Conservation (phyloP, 1,140 invertebrate species). For the Listronotus oregonensis region DNA sequence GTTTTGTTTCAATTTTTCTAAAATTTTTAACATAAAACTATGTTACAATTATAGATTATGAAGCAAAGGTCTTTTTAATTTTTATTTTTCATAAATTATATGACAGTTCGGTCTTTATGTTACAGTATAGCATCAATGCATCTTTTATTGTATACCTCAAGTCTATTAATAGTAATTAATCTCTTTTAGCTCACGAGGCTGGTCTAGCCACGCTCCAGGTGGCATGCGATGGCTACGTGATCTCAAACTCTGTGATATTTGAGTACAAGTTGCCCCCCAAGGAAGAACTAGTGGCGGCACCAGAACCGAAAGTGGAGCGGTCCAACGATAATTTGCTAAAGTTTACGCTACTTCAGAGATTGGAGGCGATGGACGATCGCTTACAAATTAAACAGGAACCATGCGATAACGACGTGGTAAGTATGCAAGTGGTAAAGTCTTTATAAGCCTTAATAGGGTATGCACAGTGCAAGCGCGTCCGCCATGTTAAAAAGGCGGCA, state of each 20-base stretch:
- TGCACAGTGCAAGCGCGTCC: too few species aligned
- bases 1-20: too few species aligned
- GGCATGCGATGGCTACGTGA: conserved; percentile 86
- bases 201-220: conserved; percentile 89
- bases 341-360: conserved; percentile 77
- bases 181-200: conserved; percentile 81
- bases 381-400: conserved; percentile 75
- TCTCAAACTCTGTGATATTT: conserved; percentile 91
- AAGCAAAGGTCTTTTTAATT: too few species aligned
- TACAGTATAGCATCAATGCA: too few species aligned
- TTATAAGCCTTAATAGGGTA: too few species aligned
- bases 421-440: too few species aligned
- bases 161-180: conserved; percentile 5
- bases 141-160: too few species aligned
- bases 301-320: conserved; percentile 61
- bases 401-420: conserved; percentile 57
- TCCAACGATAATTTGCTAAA: conserved; percentile 76
- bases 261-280: conserved; percentile 83
- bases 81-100: too few species aligned
- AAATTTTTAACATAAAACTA: too few species aligned
- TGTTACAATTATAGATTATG: too few species aligned
- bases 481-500: too few species aligned
- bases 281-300: conserved; percentile 62
- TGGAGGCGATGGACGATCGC: conserved; percentile 82
- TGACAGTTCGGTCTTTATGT: too few species aligned